Evolutionary conservation across 1,140 invertebrate species (phyloP).

Genomic region (Lepidotrigona ventralis): DNA sequence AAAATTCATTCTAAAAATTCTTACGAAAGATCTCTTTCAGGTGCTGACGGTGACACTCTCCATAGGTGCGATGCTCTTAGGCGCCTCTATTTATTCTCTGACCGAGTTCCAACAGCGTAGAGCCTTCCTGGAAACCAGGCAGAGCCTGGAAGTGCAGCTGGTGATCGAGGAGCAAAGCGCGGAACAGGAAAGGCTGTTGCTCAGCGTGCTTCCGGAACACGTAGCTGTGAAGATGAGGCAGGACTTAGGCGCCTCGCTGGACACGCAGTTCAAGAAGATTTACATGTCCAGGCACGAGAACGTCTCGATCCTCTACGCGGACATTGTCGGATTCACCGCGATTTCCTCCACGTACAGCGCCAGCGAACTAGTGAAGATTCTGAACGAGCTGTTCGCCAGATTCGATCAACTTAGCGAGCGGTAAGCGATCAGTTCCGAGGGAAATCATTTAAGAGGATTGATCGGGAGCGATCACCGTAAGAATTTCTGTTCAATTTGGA

Average conservation of each 20-base stretch:
- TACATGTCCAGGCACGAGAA: slow-evolving; percentile 98
- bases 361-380: slow-evolving; percentile 94
- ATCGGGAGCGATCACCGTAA: neutral
- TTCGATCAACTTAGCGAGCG: slow-evolving; percentile 92
- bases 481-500: neutral
- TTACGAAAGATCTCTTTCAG: slow-evolving; percentile 55
- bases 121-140: slow-evolving; percentile 94
- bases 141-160: slow-evolving; percentile 94
- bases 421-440: slow-evolving; percentile 50
- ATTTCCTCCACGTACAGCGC: slow-evolving; percentile 97
- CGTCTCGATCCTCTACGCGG: slow-evolving; percentile 95
- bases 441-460: no score
- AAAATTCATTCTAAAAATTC: neutral
- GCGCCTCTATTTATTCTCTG: slow-evolving; percentile 89
- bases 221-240: slow-evolving; percentile 96
- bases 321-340: slow-evolving; percentile 96
- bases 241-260: slow-evolving; percentile 92
- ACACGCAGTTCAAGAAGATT: slow-evolving; percentile 97
- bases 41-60: slow-evolving; percentile 84
- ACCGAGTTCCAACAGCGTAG: slow-evolving; percentile 92
- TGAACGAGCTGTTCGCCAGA: slow-evolving; percentile 95
- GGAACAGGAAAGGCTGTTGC: slow-evolving; percentile 93
- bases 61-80: slow-evolving; percentile 82
- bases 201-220: slow-evolving; percentile 96
- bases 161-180: slow-evolving; percentile 95